Evolutionary conservation across 2,888 invertebrate genomes (phyloP).

Genomic region (Diarsia rubi): DNA sequence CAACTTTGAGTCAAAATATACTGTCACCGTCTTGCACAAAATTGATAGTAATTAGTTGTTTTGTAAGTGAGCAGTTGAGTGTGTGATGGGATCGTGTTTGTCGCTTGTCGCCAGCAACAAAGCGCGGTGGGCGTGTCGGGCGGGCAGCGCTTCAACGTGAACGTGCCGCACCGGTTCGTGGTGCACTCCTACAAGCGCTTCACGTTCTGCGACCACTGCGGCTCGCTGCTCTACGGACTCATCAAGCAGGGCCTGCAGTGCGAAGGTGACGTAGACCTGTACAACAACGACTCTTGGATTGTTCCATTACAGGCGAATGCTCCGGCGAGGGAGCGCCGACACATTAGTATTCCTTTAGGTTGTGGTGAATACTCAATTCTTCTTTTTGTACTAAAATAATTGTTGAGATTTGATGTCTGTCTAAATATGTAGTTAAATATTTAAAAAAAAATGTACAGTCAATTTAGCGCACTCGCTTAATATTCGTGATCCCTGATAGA

Average conservation of each 20-base stretch:
- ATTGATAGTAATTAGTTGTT: neutral
- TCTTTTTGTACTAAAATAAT: neutral
- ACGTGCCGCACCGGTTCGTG: slow-evolving; percentile 98
- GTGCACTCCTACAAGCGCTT: slow-evolving; percentile 99
- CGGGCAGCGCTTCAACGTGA: slow-evolving; percentile 98
- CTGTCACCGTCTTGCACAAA: neutral
- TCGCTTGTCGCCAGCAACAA: slow-evolving; percentile 73
- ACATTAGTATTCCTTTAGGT: neutral
- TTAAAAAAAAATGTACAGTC: neutral
- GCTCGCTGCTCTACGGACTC: slow-evolving; percentile 98
- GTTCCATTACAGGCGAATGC: neutral
- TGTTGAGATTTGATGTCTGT: neutral
- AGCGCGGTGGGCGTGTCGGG: slow-evolving; percentile 90
- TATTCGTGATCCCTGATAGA: neutral
- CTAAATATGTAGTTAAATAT: neutral
- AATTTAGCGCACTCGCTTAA: neutral
- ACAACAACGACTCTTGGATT: too few relatives aligned
- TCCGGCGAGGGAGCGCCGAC: neutral
- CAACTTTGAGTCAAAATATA: neutral
- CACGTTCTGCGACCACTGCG: slow-evolving; percentile 99
- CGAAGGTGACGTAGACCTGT: too few relatives aligned
- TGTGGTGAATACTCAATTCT: neutral
- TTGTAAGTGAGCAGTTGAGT: neutral
- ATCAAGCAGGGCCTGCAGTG: slow-evolving; percentile 99
- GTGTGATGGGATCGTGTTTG: too few relatives aligned